A percentile compares a stretch with the other conserved stretches of the same genome.
Evolutionary conservation across 2,113 vertebrate species (phyloP).

Genomic region (Brienomyrus longianalis): DNA sequence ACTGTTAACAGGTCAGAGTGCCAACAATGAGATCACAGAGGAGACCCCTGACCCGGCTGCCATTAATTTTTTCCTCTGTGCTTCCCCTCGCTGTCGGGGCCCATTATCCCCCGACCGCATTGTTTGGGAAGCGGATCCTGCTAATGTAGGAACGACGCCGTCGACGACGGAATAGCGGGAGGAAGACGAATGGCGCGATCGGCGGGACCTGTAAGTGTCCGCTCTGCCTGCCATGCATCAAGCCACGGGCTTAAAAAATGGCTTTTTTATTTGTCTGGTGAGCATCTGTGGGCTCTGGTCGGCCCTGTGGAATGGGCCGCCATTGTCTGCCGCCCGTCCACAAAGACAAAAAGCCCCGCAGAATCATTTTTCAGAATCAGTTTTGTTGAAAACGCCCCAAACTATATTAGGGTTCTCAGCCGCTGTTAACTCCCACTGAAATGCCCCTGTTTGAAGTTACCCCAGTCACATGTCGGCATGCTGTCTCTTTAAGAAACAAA

Average conservation of each 20-base stretch:
- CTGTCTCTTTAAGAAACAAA: neutral
- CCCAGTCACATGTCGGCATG: neutral
- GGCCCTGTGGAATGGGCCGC: slow-evolving; percentile 25
- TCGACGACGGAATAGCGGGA: slow-evolving; percentile 39
- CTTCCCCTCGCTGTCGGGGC: slow-evolving; percentile 39
- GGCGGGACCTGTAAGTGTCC: slow-evolving; percentile 33
- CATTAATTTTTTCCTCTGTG: slow-evolving; percentile 37
- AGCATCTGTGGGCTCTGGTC: slow-evolving; percentile 24
- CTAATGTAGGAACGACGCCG: slow-evolving; percentile 45
- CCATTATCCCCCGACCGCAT: slow-evolving; percentile 40
- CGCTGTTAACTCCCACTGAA: neutral
- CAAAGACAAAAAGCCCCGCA: neutral
- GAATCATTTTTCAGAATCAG: slow-evolving; percentile 20
- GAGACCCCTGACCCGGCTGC: slow-evolving; percentile 47
- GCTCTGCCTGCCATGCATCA: slow-evolving; percentile 32
- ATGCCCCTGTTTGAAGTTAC: neutral
- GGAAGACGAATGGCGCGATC: slow-evolving; percentile 27
- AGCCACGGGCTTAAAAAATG: neutral
- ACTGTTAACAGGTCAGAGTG: slow-evolving; percentile 40
- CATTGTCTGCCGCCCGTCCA: neutral
- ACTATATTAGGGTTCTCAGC: slow-evolving; percentile 11
- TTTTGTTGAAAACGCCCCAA: slow-evolving; percentile 15
- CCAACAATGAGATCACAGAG: slow-evolving; percentile 52
- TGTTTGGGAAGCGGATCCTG: slow-evolving; percentile 40
- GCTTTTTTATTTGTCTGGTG: slow-evolving; percentile 31